Percentiles rank a stretch among this genome's conserved stretches.
phyloP scores from a whole-genome alignment of 2,797 vertebrate species.

The Acridotheres tristis region DNA sequence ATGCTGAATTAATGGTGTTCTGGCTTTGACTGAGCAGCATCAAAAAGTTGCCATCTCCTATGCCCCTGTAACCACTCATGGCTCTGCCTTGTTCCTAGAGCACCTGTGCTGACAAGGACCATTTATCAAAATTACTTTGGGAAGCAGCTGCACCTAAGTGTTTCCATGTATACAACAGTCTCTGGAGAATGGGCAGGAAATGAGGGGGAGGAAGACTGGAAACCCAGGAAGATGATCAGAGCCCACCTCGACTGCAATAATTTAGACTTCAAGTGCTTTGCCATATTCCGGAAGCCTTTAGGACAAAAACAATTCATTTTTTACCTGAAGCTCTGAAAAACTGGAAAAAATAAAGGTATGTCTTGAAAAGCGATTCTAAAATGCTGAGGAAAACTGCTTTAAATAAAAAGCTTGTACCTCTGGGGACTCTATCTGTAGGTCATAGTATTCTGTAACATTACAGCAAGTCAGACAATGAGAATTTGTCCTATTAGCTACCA shows the following conservation, averaged over 20 bases:
- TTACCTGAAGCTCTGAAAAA: not conserved
- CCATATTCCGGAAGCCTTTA: not conserved
- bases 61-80: not conserved
- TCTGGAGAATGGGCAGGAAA: not conserved
- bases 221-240: not conserved
- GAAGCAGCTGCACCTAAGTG: not conserved
- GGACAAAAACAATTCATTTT: not conserved
- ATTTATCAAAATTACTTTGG: not conserved
- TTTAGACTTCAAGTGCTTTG: not conserved
- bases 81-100: not conserved
- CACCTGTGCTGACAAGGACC: not conserved
- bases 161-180: not conserved
- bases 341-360: not conserved
- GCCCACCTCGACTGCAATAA: not conserved
- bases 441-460: not conserved
- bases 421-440: not conserved
- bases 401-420: not conserved
- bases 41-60: not conserved
- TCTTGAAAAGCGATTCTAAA: not conserved
- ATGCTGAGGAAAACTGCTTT: not conserved
- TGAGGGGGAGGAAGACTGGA: not conserved
- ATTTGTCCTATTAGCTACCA: not conserved
- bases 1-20: not conserved
- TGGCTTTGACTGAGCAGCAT: not conserved
- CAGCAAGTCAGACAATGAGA: not conserved